Conservation (phyloP, 2,797 vertebrate genomes). For the Eurystomus glaucurus region DNA sequence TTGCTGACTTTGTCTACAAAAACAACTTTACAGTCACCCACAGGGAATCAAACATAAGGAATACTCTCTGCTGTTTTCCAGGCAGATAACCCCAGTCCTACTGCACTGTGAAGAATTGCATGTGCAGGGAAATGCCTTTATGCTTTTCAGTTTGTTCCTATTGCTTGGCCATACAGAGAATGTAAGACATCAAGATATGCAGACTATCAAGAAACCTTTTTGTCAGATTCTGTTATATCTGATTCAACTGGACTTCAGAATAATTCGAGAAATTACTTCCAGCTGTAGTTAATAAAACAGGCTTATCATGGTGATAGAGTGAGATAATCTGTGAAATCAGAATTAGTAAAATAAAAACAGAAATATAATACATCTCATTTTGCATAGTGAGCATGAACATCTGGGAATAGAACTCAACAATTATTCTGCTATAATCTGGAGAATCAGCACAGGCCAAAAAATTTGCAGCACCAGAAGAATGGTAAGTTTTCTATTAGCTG, state of each 20-base stretch:
- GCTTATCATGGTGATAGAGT: not conserved
- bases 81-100: not conserved
- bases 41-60: not conserved
- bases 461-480: not conserved
- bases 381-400: not conserved
- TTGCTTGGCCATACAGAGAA: not conserved
- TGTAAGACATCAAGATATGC: not conserved
- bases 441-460: not conserved
- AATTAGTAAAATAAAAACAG: not conserved
- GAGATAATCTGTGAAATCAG: not conserved
- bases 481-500: not conserved
- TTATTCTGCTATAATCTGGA: not conserved
- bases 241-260: not conserved
- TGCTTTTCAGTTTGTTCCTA: not conserved
- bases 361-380: not conserved
- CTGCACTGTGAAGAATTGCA: not conserved
- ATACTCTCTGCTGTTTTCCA: not conserved
- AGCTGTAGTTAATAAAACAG: not conserved
- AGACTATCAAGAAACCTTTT: not conserved
- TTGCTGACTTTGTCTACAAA: slow-evolving; percentile 87
- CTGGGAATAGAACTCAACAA: not conserved
- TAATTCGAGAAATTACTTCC: not conserved
- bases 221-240: not conserved
- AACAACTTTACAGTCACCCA: slow-evolving; percentile 27
- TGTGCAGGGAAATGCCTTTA: not conserved